Evolutionary conservation across 2,797 vertebrate species (phyloP).

Genomic region (Sylvilagus floridanus): DNA sequence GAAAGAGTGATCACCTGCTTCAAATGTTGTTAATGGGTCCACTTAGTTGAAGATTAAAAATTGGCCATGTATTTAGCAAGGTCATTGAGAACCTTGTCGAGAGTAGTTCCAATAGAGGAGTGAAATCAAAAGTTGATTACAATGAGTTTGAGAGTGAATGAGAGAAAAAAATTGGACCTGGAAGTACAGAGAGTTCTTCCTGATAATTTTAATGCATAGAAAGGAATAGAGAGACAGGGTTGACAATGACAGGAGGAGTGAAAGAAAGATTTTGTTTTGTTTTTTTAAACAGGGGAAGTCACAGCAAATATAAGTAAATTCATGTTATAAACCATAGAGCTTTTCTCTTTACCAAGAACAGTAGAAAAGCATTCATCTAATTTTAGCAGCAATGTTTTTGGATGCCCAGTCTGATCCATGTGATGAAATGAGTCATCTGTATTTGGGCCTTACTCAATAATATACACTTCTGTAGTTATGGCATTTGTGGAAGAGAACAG

Average conservation of each 20-base stretch:
- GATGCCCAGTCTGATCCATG: no score
- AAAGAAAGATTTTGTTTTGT: background rate
- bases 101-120: background rate
- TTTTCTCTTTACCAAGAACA: background rate
- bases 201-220: background rate
- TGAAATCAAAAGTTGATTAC: background rate
- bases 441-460: no score
- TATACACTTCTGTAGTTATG: no score
- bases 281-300: background rate
- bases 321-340: background rate
- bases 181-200: background rate
- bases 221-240: background rate
- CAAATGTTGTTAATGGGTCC: background rate
- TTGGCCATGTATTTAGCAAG: background rate
- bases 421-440: no score
- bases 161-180: background rate
- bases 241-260: background rate
- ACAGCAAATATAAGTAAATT: background rate
- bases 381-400: no score
- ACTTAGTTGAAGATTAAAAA: background rate
- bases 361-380: background rate
- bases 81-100: background rate
- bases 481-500: no score
- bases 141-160: background rate
- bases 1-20: background rate